Base-by-base conservation (phyloP, 2,888 invertebrate species). In the Cepaea hortensis region DNA sequence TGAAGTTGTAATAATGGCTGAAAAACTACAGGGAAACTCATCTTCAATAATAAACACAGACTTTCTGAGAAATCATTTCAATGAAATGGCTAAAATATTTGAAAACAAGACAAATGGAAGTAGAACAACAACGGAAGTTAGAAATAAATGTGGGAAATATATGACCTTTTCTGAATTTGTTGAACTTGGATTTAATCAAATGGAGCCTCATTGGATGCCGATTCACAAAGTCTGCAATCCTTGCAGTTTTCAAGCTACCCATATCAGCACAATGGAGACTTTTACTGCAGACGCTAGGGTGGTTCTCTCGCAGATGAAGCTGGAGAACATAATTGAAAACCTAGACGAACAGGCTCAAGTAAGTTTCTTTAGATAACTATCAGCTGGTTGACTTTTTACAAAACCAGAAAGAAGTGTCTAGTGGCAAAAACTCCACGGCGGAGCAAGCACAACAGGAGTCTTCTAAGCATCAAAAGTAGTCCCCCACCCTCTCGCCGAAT, bases 91-190 rank as follows among this genome's bases (percentile, higher is more conserved):
- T 9, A 23, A 23, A 2, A 13, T 77, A 20, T 79, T 85, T 18
- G 68, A 18, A 9, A 68, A 68, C 68, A 50, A 68, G 6, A 13
- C 3, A 15, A 55, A 65, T 20, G 0, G 1, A 46, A 23, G 3
- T 3, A n/a, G 3, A 23, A 20, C 61, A 18, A 20, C 11, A 18
- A 23, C 1, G n/a, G 75, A 73, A 35, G 20, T 7, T 4, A 20
- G n/a, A n/a, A 35, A 35, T 35, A 55, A 55, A 55, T 92, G 92
- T 85, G 91, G 91, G 46, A 77, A 88, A 85, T 91, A 92, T 82
- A 88, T 92, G 11, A 91, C 90, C 20, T 92, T 92, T 81, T 72
- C 85, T 23, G 91, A 92, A 82, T 92, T 91, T 83, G 81, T 91
- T 23, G 61, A 88, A 18, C 89, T 87, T 68, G 89, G 90, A 3